Evolutionary conservation across 2,888 invertebrate species (phyloP).

Genomic region (Oasisia sp.): DNA sequence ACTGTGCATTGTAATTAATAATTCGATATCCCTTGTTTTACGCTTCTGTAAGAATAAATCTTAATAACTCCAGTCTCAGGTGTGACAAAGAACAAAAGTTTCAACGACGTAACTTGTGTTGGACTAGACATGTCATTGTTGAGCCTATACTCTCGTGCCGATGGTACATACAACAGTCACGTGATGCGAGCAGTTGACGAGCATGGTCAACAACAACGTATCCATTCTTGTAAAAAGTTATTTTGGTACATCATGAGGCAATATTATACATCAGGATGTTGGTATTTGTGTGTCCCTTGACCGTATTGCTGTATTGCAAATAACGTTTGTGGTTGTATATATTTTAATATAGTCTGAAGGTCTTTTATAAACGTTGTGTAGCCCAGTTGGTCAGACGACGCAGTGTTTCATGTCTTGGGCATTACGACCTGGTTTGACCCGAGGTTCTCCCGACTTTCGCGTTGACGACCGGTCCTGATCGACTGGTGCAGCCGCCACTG

Average conservation of each 20-base stretch:
- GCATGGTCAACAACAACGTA: neutral
- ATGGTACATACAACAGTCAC: neutral
- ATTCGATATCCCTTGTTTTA: neutral
- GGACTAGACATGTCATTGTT: no score
- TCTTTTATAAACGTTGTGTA: no score
- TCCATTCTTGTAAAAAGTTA: neutral
- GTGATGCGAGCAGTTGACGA: neutral
- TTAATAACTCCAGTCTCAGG: neutral
- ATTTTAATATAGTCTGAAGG: neutral
- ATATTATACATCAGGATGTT: neutral
- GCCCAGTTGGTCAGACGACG: no score
- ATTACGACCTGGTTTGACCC: no score
- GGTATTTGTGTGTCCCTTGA: neutral
- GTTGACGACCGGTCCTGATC: no score
- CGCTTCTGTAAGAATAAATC: neutral
- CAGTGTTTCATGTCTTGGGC: no score
- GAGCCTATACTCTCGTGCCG: neutral
- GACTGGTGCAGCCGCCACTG: no score
- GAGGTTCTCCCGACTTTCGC: no score
- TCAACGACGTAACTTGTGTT: neutral
- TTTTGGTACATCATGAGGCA: neutral
- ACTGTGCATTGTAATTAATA: neutral
- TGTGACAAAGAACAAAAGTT: neutral
- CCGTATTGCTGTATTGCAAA: neutral
- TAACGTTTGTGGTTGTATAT: neutral